Conservation (phyloP, 2,797 vertebrate genomes). For the Typhlichthys subterraneus region DNA sequence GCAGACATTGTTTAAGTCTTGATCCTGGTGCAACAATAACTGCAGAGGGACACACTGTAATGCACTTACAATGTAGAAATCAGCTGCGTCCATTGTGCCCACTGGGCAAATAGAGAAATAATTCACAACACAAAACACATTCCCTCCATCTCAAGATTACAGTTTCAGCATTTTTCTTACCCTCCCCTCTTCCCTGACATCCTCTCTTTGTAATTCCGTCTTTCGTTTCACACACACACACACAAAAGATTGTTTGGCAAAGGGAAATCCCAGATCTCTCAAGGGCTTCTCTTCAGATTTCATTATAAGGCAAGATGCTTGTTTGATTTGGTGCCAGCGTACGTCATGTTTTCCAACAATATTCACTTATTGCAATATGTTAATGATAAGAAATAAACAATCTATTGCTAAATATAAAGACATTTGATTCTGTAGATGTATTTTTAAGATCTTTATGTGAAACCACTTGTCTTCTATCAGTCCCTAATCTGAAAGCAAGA, state of each 20-base stretch:
- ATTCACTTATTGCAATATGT: conserved; percentile 28
- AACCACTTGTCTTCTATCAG: too few species aligned
- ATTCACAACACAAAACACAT: conserved; percentile 40
- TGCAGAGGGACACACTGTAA: conserved; percentile 60
- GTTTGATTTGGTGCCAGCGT: conserved; percentile 64
- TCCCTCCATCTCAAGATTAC: conserved; percentile 71
- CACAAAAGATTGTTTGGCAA: conserved; percentile 65
- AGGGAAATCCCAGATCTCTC: conserved; percentile 71
- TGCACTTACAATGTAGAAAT: conserved; percentile 69
- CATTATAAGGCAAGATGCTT: conserved; percentile 69
- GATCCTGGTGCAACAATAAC: conserved; percentile 66
- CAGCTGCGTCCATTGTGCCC: conserved; percentile 56
- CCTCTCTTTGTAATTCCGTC: conserved; percentile 48
- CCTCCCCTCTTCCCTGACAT: conserved; percentile 36
- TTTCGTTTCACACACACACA: conserved; percentile 64
- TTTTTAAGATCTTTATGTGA: too few species aligned
- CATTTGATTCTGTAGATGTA: conserved; percentile 11
- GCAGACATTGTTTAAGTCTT: conserved; percentile 68
- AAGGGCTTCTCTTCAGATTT: conserved; percentile 70
- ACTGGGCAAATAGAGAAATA: conserved; percentile 37
- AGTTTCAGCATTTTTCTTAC: conserved; percentile 53
- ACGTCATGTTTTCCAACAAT: conserved; percentile 28
- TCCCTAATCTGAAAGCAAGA: too few species aligned
- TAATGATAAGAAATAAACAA: conserved; percentile 49
- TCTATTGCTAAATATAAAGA: conserved; percentile 28